Percentiles rank a stretch among this genome's conserved stretches.
These are phyloP conservation scores for Melieria crassipennis DNA, from an alignment of 2,888 invertebrate species.

Conservation along the genomic window DNA sequence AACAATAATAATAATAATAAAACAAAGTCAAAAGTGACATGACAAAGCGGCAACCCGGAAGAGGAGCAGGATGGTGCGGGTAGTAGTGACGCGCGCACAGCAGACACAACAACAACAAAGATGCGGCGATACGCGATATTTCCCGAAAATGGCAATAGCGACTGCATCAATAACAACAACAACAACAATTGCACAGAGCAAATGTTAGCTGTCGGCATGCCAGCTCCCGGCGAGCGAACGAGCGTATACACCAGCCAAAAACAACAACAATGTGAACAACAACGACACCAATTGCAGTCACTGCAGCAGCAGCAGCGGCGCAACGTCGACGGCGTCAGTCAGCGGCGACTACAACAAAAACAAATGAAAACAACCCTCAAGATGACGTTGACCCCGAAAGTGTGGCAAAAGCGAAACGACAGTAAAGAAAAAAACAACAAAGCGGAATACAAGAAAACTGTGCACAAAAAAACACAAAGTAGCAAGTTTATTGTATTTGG, in stretches of 20 bases:
- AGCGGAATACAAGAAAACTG: slow-evolving; percentile 11
- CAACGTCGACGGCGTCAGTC: slow-evolving; percentile 4
- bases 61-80: not conserved
- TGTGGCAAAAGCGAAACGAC: slow-evolving; percentile 37
- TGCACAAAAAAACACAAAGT: not conserved
- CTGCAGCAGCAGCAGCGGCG: slow-evolving; percentile 7
- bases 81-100: not conserved
- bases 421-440: slow-evolving; percentile 26
- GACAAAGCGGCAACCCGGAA: not conserved
- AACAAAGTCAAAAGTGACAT: slow-evolving; percentile 4
- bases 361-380: slow-evolving; percentile 47
- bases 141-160: no score
- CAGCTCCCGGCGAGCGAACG: no score
- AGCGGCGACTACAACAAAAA: slow-evolving; percentile 13
- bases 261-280: slow-evolving; percentile 8
- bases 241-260: not conserved
- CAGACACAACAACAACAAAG: no score
- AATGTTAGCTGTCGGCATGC: no score
- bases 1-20: not conserved
- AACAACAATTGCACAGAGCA: no score
- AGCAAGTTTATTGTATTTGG: not conserved
- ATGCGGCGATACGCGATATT: no score
- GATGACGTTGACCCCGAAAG: slow-evolving; percentile 50
- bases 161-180: no score
- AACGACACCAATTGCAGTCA: not conserved